Conservation (phyloP, 2,888 invertebrate genomes). For the Ommatoiulus sabulosus region DNA sequence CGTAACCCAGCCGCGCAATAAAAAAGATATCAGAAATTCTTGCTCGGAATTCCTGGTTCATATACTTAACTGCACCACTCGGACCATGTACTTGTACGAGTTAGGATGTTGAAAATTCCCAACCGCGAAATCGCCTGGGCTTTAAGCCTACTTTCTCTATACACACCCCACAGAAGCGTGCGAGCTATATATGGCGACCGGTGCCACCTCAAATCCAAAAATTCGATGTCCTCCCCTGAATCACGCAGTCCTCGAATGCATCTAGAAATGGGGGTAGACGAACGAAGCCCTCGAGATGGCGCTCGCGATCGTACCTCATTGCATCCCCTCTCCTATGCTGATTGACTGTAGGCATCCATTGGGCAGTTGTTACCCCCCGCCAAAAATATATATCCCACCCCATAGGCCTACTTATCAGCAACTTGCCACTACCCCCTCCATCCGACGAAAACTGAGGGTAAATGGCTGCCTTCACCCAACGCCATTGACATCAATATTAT, state of each 20-base stretch:
- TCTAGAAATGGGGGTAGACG: slow-evolving; percentile 27
- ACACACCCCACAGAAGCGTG: not conserved
- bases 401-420: slow-evolving; percentile 9
- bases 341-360: not conserved
- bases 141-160: not conserved
- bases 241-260: slow-evolving; percentile 19
- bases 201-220: slow-evolving; percentile 18
- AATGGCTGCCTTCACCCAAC: slow-evolving; percentile 22
- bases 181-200: slow-evolving; percentile 39
- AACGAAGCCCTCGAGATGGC: not conserved
- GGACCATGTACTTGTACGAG: not conserved
- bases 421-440: not conserved
- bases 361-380: slow-evolving; percentile 22
- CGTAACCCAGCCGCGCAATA: not conserved
- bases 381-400: slow-evolving; percentile 17
- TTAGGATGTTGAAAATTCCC: not conserved
- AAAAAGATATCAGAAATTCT: not conserved
- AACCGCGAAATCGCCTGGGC: not conserved
- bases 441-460: not conserved
- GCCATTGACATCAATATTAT: slow-evolving; percentile 16
- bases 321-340: slow-evolving; percentile 18
- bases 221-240: slow-evolving; percentile 36
- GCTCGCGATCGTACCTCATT: not conserved
- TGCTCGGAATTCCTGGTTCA: not conserved
- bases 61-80: slow-evolving; percentile 2